phyloP scores from a whole-genome alignment of 2,888 invertebrate species.

The Lagria hirta region DNA sequence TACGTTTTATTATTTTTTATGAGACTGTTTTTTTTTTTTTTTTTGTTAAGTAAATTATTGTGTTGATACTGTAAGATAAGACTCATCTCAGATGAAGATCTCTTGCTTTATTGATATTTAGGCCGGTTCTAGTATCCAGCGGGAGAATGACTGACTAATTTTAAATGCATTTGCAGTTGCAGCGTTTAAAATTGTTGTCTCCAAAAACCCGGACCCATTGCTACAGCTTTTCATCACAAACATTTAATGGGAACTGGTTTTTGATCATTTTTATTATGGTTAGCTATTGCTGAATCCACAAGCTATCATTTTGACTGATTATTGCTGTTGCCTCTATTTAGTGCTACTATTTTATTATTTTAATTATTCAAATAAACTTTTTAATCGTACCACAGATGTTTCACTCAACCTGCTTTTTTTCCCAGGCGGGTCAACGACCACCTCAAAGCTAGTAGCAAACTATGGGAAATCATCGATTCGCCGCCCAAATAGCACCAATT shows the following conservation, averaged over 20 bases:
- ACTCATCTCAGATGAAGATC: constrained; percentile 35
- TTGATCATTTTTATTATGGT: constrained; percentile 28
- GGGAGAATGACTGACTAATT: constrained; percentile 16
- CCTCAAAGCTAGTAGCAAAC: constrained; percentile 13
- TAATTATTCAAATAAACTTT: constrained; percentile 27
- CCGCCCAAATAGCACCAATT: too few relatives aligned
- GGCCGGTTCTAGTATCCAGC: constrained; percentile 14
- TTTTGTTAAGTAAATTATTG: constrained; percentile 40
- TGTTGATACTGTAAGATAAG: constrained; percentile 40
- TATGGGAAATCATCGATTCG: constrained; percentile 15
- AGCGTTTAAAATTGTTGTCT: constrained; percentile 11
- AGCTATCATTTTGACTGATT: constrained; percentile 41
- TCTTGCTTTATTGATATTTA: constrained; percentile 33
- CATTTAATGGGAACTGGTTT: constrained; percentile 32
- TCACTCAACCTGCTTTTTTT: constrained; percentile 16
- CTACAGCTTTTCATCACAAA: constrained; percentile 16
- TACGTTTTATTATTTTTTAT: constrained; percentile 33
- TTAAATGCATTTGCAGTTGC: constrained; percentile 10
- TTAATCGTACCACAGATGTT: constrained; percentile 19
- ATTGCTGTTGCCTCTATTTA: constrained; percentile 39
- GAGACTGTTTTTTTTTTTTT: constrained; percentile 40
- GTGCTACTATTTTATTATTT: constrained; percentile 34
- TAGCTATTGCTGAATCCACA: constrained; percentile 36
- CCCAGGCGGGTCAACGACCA: constrained; percentile 16
- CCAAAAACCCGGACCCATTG: constrained; percentile 32